Conservation (phyloP, 2,797 vertebrate genomes). For the Fistularia commersonii region DNA sequence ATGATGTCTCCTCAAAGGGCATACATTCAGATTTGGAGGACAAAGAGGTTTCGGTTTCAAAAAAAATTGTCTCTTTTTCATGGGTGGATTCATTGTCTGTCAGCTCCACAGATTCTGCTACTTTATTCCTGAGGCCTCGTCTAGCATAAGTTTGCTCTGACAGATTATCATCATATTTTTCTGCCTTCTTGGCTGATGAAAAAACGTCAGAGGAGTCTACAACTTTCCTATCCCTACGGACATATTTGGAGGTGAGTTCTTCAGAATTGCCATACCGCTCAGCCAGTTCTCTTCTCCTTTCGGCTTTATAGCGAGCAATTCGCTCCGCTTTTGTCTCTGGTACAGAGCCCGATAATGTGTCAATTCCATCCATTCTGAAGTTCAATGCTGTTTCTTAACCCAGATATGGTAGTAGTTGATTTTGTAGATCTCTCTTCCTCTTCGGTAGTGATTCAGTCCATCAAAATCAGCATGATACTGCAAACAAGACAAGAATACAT, state of each 20-base stretch:
- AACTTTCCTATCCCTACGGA: conserved; percentile 63
- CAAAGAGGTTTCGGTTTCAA: conserved; percentile 12
- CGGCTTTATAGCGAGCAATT: conserved; percentile 82
- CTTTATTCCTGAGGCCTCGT: conserved; percentile 45
- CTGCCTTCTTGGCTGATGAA: conserved; percentile 37
- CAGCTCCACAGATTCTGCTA: conserved; percentile 5
- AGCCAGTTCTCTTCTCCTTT: conserved; percentile 76
- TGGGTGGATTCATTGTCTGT: conserved; percentile 14
- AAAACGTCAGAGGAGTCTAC: conserved; percentile 44
- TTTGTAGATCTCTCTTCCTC: conserved; percentile 17
- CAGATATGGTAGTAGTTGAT: background rate
- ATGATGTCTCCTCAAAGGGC: conserved; percentile 24
- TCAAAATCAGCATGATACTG: conserved; percentile 48
- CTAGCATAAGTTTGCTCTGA: conserved; percentile 33
- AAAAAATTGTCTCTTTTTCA: conserved; percentile 15
- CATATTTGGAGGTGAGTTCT: conserved; percentile 69
- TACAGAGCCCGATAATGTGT: conserved; percentile 68
- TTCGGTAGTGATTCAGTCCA: conserved; percentile 47
- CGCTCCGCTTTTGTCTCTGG: conserved; percentile 79
- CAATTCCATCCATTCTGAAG: conserved; percentile 67
- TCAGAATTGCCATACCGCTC: conserved; percentile 76
- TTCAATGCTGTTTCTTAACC: background rate
- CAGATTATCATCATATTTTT: conserved; percentile 38
- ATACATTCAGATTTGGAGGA: conserved; percentile 25
- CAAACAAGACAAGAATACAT: conserved; percentile 42